Evolutionary conservation across 2,113 vertebrate species (phyloP).

Genomic region (Rhabdornis inornatus): DNA sequence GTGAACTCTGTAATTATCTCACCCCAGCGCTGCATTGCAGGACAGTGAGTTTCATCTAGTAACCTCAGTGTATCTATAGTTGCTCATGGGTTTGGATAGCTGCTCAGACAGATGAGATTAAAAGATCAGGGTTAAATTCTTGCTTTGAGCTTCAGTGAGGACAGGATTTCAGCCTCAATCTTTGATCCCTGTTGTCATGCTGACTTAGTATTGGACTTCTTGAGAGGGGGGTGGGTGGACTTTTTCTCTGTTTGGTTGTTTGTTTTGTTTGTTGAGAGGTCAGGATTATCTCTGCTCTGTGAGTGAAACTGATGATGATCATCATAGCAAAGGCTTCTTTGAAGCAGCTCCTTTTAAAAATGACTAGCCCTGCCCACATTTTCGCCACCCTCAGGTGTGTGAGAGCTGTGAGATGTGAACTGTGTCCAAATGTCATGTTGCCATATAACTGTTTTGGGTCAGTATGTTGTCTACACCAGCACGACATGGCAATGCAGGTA

Average conservation of each 20-base stretch:
- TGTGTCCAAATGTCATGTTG: background rate
- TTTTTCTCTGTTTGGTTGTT: background rate
- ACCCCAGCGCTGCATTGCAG: fast-evolving
- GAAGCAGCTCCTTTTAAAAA: background rate
- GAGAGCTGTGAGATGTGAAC: background rate
- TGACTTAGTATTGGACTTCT: background rate
- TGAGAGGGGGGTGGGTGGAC: background rate
- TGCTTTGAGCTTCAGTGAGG: background rate
- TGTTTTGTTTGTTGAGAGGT: background rate
- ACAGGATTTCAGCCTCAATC: background rate
- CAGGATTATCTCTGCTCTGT: background rate
- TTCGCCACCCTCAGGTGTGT: background rate
- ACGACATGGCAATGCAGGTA: background rate
- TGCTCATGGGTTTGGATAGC: background rate
- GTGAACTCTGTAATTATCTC: background rate
- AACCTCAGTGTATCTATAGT: background rate
- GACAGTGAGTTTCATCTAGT: background rate
- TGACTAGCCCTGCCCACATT: background rate
- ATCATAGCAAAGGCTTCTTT: background rate
- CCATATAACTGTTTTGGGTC: background rate
- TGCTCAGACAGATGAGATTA: background rate
- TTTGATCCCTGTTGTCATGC: background rate
- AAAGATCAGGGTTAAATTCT: background rate
- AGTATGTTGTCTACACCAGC: background rate
- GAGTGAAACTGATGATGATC: background rate